Evolutionary conservation across 2,888 invertebrate species (phyloP), one percentile per base, ranked within the genome.

Genomic region (Drosophila cyrtoloma): DNA sequence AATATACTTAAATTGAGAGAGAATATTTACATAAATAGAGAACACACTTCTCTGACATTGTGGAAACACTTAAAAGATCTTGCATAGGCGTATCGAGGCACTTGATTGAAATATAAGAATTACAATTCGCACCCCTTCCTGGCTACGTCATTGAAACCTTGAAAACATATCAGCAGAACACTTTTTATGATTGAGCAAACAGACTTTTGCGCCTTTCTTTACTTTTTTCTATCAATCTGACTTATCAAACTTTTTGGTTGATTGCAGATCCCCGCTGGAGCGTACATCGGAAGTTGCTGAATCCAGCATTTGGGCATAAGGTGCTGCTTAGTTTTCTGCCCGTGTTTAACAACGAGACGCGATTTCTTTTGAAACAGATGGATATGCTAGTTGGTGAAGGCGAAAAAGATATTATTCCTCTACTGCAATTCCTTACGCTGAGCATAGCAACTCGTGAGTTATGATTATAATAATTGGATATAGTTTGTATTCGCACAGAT

Each of bases 231-330:
- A n/a, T n/a, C 1, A 12, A 12, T n/a, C n/a, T 32, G 1, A 32
- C 5, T 26, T 16, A 12, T n/a, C n/a, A 22, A 0, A 32, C 5
- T 26, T 16, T 37, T 37, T 26, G 47, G 9, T 32, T 3, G 19
- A 30, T 16, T n/a, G 3, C 14, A 89, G 92, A 91, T 75, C 92
- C 93, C 5, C 68, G 75, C 2, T 93, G 93, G 93, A 93, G 82
- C 65, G 32, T 78, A 14, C 92, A 92, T 69, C 85, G 93, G 5
- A 93, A 91, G 63, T 72, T 89, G 19, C 62, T 93, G 1, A 93
- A 93, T 81, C 93, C 93, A 1, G 91, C 93, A 3, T 93, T 93
- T 69, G 82, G 82, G 5, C 90, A 92, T 51, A 92, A 91, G 52
- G 89, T 92, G 10, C 67, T 93, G 28, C 74, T 92, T 0, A 92